phyloP scores from a whole-genome alignment of 2,797 vertebrate genomes.

The Odontamblyopus rebecca region DNA sequence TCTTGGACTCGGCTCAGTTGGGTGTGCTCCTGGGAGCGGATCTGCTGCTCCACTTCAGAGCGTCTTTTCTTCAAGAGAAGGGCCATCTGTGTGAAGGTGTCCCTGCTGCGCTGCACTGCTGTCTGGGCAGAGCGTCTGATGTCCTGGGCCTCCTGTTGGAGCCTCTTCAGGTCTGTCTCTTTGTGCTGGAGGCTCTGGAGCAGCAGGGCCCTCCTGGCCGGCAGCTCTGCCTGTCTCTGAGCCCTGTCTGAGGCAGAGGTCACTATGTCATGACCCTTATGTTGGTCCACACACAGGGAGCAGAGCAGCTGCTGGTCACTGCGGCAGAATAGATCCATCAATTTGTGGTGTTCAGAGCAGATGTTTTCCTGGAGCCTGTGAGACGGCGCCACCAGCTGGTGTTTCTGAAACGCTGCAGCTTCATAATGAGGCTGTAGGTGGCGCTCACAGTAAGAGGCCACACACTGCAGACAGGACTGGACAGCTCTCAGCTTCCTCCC shows the following conservation, averaged over 20 bases:
- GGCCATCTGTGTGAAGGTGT: not conserved
- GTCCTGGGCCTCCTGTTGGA: constrained; percentile 1
- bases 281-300: not conserved
- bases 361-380: not conserved
- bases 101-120: too few species aligned
- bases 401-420: not conserved
- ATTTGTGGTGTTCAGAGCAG: not conserved
- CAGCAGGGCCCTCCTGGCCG: not conserved
- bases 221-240: not conserved
- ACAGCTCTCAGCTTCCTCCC: not conserved
- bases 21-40: not conserved
- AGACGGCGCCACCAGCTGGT: constrained; percentile 4
- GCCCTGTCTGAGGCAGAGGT: too few species aligned
- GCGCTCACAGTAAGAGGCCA: not conserved
- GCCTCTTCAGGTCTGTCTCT: not conserved
- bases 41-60: too few species aligned
- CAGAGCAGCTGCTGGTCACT: not conserved
- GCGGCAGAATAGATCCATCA: not conserved
- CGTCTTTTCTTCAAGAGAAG: too few species aligned
- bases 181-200: not conserved
- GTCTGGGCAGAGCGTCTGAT: not conserved
- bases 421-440: constrained; percentile 1
- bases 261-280: not conserved
- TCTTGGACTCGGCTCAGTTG: not conserved
- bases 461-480: constrained; percentile 1